Evolutionary conservation across 2,888 invertebrate genomes (phyloP).

Genomic region (Pyrocoelia pectoralis): DNA sequence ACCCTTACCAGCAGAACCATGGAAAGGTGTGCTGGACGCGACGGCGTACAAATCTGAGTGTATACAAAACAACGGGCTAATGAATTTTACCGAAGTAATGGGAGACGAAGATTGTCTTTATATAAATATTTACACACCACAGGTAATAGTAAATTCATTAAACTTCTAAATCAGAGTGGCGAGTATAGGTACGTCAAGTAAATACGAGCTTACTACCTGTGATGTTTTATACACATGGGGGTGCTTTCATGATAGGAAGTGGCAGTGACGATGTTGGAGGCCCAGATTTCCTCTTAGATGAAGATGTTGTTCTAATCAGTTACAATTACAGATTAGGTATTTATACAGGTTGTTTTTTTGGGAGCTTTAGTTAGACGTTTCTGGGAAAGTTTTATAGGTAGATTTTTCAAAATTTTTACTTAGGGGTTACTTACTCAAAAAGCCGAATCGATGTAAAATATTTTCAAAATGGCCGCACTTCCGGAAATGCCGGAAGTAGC

Average conservation of each 20-base stretch:
- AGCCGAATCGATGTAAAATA: no score
- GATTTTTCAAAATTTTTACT: no score
- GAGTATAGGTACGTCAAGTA: no score
- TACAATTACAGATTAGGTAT: slow-evolving; percentile 44
- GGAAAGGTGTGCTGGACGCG: slow-evolving; percentile 71
- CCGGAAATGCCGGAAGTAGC: no score
- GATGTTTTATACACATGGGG: slow-evolving; percentile 80
- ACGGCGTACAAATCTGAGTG: slow-evolving; percentile 74
- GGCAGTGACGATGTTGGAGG: slow-evolving; percentile 74
- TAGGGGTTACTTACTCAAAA: no score
- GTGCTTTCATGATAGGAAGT: slow-evolving; percentile 75
- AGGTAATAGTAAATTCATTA: no score
- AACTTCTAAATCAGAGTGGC: no score
- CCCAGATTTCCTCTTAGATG: slow-evolving; percentile 74
- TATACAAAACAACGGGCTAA: slow-evolving; percentile 65
- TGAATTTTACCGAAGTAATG: slow-evolving; percentile 56
- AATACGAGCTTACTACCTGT: slow-evolving; percentile 61
- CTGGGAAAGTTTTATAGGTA: no score
- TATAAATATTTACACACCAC: slow-evolving; percentile 76
- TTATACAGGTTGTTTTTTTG: no score
- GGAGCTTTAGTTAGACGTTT: no score
- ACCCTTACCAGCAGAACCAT: slow-evolving; percentile 69
- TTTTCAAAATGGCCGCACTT: no score
- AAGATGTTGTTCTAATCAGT: slow-evolving; percentile 69
- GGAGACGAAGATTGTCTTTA: slow-evolving; percentile 87